Base-by-base conservation (phyloP, 2,113 vertebrate species). In the Alligator mississippiensis region DNA sequence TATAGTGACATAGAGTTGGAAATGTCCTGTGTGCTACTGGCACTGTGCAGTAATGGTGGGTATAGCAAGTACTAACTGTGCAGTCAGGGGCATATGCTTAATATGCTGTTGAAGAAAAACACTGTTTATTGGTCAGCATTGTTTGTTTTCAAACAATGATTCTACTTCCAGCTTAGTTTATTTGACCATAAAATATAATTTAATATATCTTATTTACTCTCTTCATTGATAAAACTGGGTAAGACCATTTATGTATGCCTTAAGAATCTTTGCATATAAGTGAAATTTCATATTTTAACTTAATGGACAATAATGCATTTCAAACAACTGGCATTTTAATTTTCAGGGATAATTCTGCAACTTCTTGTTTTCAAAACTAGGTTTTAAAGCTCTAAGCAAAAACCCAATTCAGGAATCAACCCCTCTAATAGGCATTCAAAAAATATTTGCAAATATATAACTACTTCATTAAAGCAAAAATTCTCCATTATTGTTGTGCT, bases 281-380 rank as follows among this genome's bases (percentile, higher is more conserved):
- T 90, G 66, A 55, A 94, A 95, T 94, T 93, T 85, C 38, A 4
- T 55, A 92, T 22, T 1, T 4, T 72, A 75, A 66, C 64, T 95
- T 93, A 93, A 94, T 55, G 89, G 92, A 82, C 5, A 74, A 77
- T 75, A 89, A 82, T 86, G 72, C 62, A 91, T 92, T 92, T 94
- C 89, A 88, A 95, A 92, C 80, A 85, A 77, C 72, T 70, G 59
- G 76, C 83, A 92, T 90, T 94, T 88, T 90, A 95, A 89, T 88
- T 74, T 68, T 58, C 70, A 59, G 89, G 64, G 83, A 95, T 54
- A 84, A 80, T 85, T 89, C 61, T 66, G 61, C 34, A 61, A 64
- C 27, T 24, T 84, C 47, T 27, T 89, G 4, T 63, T 82, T 83
- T 82, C 74, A 74, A 89, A 94, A 75, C 24, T 6, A 70, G 34